These are phyloP conservation scores for Bovichtus variegatus DNA, from an alignment of 2,797 vertebrate genomes.

Conservation along the genomic window DNA sequence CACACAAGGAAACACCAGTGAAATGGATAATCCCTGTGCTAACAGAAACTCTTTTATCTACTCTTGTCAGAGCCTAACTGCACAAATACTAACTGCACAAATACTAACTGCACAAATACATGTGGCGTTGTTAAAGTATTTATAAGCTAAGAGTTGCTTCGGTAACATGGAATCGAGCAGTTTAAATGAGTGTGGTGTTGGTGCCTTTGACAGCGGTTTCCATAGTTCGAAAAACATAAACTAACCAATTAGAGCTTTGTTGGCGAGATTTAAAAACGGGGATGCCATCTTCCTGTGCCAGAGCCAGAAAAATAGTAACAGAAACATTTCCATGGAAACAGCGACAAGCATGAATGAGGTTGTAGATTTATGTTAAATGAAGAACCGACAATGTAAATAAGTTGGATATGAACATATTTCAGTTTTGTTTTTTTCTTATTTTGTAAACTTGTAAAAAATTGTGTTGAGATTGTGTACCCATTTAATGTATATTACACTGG, in stretches of 20 bases:
- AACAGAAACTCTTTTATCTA: constrained; percentile 73
- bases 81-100: too few species aligned
- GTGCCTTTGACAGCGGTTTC: background rate
- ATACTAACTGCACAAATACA: background rate
- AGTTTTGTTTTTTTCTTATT: too few species aligned
- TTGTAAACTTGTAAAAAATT: too few species aligned
- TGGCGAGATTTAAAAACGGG: background rate
- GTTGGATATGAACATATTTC: too few species aligned
- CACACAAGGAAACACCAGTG: constrained; percentile 27
- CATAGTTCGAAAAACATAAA: background rate
- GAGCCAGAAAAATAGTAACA: too few species aligned
- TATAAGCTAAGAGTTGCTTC: background rate
- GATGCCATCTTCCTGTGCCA: too few species aligned
- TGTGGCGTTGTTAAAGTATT: background rate
- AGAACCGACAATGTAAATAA: too few species aligned
- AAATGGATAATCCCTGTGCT: constrained; percentile 42
- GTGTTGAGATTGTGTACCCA: too few species aligned
- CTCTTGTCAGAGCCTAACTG: background rate
- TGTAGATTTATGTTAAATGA: too few species aligned
- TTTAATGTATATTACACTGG: too few species aligned
- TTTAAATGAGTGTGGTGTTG: background rate
- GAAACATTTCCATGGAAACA: too few species aligned
- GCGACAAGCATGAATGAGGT: too few species aligned
- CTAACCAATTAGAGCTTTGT: background rate
- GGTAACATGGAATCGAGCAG: background rate